Evolutionary conservation across 2,113 vertebrate species (phyloP).

Genomic region (Uria lomvia): DNA sequence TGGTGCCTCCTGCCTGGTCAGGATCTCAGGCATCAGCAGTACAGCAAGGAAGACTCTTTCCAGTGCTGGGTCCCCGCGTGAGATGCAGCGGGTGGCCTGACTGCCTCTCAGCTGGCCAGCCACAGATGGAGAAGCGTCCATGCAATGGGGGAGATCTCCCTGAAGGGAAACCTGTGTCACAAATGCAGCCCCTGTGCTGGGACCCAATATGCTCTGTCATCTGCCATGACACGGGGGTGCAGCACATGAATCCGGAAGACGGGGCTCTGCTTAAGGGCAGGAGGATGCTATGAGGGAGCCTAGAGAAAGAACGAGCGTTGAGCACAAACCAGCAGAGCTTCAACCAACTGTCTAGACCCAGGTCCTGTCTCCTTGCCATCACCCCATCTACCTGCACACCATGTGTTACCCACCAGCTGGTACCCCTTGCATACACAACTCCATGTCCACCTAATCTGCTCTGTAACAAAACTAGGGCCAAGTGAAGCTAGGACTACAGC

Average conservation of each 20-base stretch:
- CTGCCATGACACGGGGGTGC: accelerated
- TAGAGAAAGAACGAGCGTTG: background rate
- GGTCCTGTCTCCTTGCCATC: background rate
- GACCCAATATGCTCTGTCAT: background rate
- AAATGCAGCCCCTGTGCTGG: background rate
- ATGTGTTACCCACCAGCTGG: background rate
- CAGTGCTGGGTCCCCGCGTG: background rate
- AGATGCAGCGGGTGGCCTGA: background rate
- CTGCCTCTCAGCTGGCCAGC: background rate
- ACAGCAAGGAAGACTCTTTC: background rate
- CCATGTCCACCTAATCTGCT: background rate
- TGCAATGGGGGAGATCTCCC: accelerated
- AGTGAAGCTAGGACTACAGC: background rate
- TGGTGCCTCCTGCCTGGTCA: background rate
- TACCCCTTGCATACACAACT: background rate
- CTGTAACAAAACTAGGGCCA: background rate
- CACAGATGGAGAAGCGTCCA: background rate
- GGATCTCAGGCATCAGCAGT: background rate
- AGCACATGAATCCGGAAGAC: accelerated
- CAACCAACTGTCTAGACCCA: background rate
- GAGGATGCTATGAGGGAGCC: accelerated
- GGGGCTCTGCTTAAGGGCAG: background rate
- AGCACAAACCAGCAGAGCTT: background rate
- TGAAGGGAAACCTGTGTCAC: background rate
- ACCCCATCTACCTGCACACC: background rate